Conservation (phyloP, 2,797 vertebrate genomes). For the Fundulus diaphanus region DNA sequence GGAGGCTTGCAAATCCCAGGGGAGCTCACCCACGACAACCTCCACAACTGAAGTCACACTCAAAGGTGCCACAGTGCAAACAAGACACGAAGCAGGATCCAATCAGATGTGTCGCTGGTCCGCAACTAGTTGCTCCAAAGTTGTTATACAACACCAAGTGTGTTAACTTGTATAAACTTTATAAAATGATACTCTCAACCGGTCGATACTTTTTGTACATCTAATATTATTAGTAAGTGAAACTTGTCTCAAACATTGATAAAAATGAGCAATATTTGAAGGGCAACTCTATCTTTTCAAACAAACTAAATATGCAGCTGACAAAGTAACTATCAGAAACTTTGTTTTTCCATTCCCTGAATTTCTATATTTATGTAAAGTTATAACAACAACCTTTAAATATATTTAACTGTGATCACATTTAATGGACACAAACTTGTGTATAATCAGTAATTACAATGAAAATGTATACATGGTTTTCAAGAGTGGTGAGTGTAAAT, state of each 20-base stretch:
- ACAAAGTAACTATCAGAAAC: constrained; percentile 11
- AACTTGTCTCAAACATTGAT: constrained; percentile 8
- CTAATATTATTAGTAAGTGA: neutral
- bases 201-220: constrained; percentile 1
- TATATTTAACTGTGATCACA: neutral
- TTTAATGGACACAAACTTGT: neutral
- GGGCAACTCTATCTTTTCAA: constrained; percentile 12
- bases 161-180: neutral
- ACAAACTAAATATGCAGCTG: constrained; percentile 14
- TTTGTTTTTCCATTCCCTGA: neutral
- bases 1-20: constrained; percentile 52
- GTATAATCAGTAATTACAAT: neutral
- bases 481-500: neutral
- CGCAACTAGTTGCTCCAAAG: constrained; percentile 32
- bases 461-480: neutral
- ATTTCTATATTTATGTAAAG: neutral
- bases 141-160: constrained; percentile 4
- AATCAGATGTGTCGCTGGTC: constrained; percentile 51
- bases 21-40: constrained; percentile 52
- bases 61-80: constrained; percentile 61
- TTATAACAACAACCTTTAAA: neutral
- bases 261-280: constrained; percentile 15
- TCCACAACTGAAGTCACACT: constrained; percentile 36
- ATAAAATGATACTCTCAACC: constrained; percentile 11
- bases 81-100: constrained; percentile 25